Percentiles rank a stretch among this genome's conserved stretches.
Evolutionary conservation across 2,888 invertebrate species (phyloP).

Genomic region (Ischnus inquisitorius): DNA sequence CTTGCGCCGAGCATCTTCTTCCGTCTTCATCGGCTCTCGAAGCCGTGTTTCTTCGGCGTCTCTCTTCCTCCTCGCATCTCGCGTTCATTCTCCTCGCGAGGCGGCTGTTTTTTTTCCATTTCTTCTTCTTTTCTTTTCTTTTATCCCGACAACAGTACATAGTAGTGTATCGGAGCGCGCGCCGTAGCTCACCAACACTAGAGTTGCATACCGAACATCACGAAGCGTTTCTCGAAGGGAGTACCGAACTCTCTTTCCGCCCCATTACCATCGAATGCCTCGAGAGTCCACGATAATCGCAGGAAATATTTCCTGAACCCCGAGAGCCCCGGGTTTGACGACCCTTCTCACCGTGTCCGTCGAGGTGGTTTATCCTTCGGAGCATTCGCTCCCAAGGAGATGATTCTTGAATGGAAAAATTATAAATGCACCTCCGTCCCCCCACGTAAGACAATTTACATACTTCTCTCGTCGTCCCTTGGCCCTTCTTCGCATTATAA

Average conservation of each 20-base stretch:
- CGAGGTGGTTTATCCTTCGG: not conserved
- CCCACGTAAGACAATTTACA: slow-evolving; percentile 1
- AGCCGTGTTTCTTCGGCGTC: not conserved
- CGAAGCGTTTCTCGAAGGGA: slow-evolving; percentile 47
- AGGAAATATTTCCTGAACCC: slow-evolving; percentile 67
- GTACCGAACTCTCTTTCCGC: slow-evolving; percentile 57
- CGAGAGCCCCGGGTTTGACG: slow-evolving; percentile 53
- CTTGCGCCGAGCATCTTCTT: not conserved
- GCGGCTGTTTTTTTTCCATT: not conserved
- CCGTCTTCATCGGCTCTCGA: not conserved
- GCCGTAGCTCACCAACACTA: not conserved
- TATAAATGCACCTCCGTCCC: not conserved
- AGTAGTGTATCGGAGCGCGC: not conserved
- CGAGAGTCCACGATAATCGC: slow-evolving; percentile 61
- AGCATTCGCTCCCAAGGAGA: not conserved
- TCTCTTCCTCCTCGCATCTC: slow-evolving; percentile 10
- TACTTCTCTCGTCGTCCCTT: slow-evolving; percentile 12
- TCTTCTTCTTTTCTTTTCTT: not conserved
- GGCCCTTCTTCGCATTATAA: not conserved
- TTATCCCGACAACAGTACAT: not conserved
- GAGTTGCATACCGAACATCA: slow-evolving; percentile 47
- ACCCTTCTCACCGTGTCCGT: slow-evolving; percentile 36
- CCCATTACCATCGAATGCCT: slow-evolving; percentile 64
- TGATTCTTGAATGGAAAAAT: not conserved
- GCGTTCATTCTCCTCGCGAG: slow-evolving; percentile 1